Percentiles rank a stretch among this genome's conserved stretches.
These are phyloP conservation scores for Lasius platythorax DNA, from an alignment of 2,888 invertebrate species.

Conservation along the genomic window DNA sequence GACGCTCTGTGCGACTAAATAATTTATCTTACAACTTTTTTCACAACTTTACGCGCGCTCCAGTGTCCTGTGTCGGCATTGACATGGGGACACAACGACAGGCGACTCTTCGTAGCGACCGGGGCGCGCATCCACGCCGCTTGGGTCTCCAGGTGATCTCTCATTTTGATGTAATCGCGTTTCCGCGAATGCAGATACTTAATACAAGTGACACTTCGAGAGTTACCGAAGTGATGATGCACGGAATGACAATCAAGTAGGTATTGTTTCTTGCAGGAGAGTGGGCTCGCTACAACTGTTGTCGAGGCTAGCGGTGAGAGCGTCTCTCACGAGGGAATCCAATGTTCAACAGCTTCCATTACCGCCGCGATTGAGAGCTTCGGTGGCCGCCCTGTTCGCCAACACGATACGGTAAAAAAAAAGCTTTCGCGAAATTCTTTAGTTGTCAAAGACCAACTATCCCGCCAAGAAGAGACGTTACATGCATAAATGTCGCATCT, in stretches of 20 bases:
- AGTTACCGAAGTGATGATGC: neutral
- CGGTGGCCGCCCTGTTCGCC: slow-evolving; percentile 95
- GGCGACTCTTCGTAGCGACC: slow-evolving; percentile 96
- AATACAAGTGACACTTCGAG: neutral
- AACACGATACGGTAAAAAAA: slow-evolving; percentile 91
- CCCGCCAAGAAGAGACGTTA: neutral
- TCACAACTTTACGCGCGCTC: slow-evolving; percentile 60
- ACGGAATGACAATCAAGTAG: neutral
- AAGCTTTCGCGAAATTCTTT: neutral
- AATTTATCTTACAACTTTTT: slow-evolving; percentile 31
- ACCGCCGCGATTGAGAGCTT: slow-evolving; percentile 94
- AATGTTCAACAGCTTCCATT: slow-evolving; percentile 93
- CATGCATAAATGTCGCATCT: neutral
- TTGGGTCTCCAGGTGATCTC: slow-evolving; percentile 91
- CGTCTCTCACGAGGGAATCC: slow-evolving; percentile 91
- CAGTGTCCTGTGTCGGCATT: slow-evolving; percentile 95
- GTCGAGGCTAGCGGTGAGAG: slow-evolving; percentile 93
- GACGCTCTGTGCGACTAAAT: neutral
- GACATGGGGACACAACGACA: slow-evolving; percentile 99
- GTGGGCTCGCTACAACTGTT: slow-evolving; percentile 96
- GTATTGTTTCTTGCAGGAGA: slow-evolving; percentile 86
- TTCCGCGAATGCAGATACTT: neutral
- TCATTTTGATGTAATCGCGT: neutral
- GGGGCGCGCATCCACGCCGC: slow-evolving; percentile 97
- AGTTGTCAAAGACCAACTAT: neutral